Evolutionary conservation across 2,113 vertebrate species (phyloP), one percentile per base, ranked within the genome.

Genomic region (Urocolius indicus): DNA sequence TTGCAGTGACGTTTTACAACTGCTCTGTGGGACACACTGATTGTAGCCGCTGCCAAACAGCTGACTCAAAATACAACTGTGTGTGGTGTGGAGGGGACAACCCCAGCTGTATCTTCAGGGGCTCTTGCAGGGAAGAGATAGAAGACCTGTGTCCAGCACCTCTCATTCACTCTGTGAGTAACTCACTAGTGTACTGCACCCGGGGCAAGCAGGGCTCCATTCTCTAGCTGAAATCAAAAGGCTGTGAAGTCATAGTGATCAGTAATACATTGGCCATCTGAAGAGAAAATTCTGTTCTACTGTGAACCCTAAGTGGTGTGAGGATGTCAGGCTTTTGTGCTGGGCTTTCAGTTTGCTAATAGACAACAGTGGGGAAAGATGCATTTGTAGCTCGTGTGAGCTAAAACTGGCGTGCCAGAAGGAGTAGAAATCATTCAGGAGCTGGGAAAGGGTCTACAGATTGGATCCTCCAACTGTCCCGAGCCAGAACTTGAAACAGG

Each of bases 21-120:
- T 99, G 99, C 94, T 99, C 99, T 0, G 99, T 99, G 98, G 99
- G 98, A 54, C 99, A 98, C 4, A 98, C 97, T 3, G 99, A 99
- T 97, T 99, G 99, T 86, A 99, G 99, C 97, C 99, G 98, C 94
- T 99, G 99, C 96, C 99, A 99, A 66, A 99, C 99, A 0, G 99
- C 99, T 13, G 97, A 98, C 76, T 97, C 96, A 7, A 99, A 98
- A 86, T 99, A 99, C 9, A 97, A 97, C 74, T 99, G 99, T 26
- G 99, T 99, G 96, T 99, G 99, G 99, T 99, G 99, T 34, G 98
- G 99, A 9, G 98, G 98, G 10, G 92, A 96, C 23, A 98, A 63
- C 30, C 97, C 98, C 74, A 98, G 96, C 66, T 99, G 99, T 65
- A 92, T 98, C 89, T 99, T 98, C 96, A 98, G 89, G 38, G 98